Evolutionary conservation across 2,113 vertebrate species (phyloP).

Genomic region (Callopanchax toddi): DNA sequence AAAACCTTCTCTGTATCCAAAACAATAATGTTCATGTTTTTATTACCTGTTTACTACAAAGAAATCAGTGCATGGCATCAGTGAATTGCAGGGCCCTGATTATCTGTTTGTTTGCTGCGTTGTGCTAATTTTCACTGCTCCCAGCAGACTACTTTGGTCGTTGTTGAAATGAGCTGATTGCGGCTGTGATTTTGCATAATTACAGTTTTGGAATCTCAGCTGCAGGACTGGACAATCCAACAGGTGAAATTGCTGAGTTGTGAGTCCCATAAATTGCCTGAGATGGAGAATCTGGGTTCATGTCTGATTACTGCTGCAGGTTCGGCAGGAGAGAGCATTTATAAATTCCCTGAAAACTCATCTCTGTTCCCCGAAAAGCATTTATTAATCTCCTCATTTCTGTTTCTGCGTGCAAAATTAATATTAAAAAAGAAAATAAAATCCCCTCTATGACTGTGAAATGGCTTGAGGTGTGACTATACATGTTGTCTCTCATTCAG

Average conservation of each 20-base stretch:
- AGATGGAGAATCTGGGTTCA: background rate
- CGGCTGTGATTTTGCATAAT: background rate
- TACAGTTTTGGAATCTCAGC: background rate
- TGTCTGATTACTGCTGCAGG: background rate
- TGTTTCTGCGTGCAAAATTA: too few species aligned
- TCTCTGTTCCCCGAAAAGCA: background rate
- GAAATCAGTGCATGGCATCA: background rate
- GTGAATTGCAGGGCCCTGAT: background rate
- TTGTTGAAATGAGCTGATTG: background rate
- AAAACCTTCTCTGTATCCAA: background rate
- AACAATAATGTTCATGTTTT: background rate
- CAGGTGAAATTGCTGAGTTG: background rate
- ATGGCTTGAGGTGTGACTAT: background rate
- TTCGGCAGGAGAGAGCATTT: background rate
- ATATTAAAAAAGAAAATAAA: too few species aligned
- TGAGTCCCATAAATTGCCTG: background rate
- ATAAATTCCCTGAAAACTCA: background rate
- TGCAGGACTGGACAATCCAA: background rate
- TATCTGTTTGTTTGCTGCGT: background rate
- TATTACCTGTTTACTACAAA: background rate
- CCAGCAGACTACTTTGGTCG: background rate
- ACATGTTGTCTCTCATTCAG: background rate
- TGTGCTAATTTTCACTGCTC: background rate
- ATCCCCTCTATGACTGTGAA: too few species aligned
- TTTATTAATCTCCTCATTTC: too few species aligned